Base-by-base conservation (phyloP, 1,140 invertebrate species). In the Pissodes strobi region DNA sequence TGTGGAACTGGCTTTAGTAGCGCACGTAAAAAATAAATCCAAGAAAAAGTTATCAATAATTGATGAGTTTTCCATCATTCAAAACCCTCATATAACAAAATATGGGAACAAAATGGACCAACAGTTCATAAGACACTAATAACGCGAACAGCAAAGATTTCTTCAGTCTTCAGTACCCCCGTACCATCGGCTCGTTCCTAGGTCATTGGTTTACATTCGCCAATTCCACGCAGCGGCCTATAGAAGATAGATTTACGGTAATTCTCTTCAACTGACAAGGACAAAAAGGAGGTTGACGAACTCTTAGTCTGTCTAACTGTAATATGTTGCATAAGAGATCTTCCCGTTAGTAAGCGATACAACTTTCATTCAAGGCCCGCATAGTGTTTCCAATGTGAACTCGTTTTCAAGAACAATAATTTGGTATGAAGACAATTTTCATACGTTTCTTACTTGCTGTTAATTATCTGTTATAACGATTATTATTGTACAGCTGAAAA, bases 321-420 rank as follows among this genome's bases (percentile, higher is more conserved):
- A 74, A 76, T 76, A 71, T 69, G 73, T 76, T 76, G 74, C 74
- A 76, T 76, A 76, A 76, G 74, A 73, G 72, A 69, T 49, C 73
- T 70, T 76, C 67, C 74, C 74, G 74, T 74, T 76, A 60, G 55
- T 48, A 58, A 43, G 57, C 43, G 46, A 51, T 48, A 76, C 70
- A 69, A 76, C 73, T 76, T 76, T 76, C 74, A 76, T 76, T 76
- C 73, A 74, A 71, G 74, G 72, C 66, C 71, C 25, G 38, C 55
- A 10, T 43, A 45, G 9, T 57, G 38, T 57, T 57, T 57, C 19
- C 51, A 22, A 55, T 55, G 37, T 55, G 51, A 55, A 55, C 51
- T 55, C 34, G 51, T 17, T 55, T 55, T 55, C 48, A 58, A 58
- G 39, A 58, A 43, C n/a, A 43, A 22, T 45, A 27, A 27, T 27